Evolutionary conservation across 2,888 invertebrate genomes (phyloP), one percentile per base, ranked within the genome.

Genomic region (Parascotia fuliginaria): DNA sequence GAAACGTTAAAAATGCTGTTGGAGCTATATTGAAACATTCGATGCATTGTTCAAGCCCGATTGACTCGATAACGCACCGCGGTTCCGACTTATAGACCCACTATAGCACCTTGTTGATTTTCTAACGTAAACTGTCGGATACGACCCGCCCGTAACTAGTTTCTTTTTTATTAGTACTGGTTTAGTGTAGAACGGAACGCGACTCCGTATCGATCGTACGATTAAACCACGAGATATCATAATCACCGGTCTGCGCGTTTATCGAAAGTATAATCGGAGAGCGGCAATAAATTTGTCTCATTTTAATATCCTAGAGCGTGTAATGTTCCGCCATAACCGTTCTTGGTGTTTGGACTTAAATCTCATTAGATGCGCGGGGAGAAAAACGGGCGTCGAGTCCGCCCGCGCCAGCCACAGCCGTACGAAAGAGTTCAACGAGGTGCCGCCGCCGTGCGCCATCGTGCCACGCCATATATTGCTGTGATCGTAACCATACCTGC

Each of bases 1-100:
- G 91, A 91, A 91, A 90, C 90, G 87, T 89, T 90, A 89, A 90
- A 91, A 91, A 91, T 88, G 87, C 88, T 89, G 89, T 90, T 85
- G 87, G 82, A 73, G 83, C 77, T 88, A 87, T 89, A 89, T 89
- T 89, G 89, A 90, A 90, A 90, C 90, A 89, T 90, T 89, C 83
- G 83, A 85, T 68, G 89, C 83, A 91, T 91, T 91, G 91, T 92
- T 90, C 83, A 72, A 77, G 74, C 73, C 78, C 79, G 91, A 91
- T 91, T 81, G 83, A 76, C 73, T 77, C 84, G 91, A 90, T 90
- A 91, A 85, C 83, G 86, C 88, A 87, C 87, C 81, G 80, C 75
- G 75, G 82, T 83, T 81, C 81, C 85, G 83, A 80, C 80, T 78
- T 73, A 76, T 73, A 72, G 66, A 70, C 75, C 69, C 77, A 69